Percentiles rank a stretch among this genome's conserved stretches.
phyloP scores from a whole-genome alignment of 35 echinoderm and acorn worm genomes.

The Eucidaris tribuloides region DNA sequence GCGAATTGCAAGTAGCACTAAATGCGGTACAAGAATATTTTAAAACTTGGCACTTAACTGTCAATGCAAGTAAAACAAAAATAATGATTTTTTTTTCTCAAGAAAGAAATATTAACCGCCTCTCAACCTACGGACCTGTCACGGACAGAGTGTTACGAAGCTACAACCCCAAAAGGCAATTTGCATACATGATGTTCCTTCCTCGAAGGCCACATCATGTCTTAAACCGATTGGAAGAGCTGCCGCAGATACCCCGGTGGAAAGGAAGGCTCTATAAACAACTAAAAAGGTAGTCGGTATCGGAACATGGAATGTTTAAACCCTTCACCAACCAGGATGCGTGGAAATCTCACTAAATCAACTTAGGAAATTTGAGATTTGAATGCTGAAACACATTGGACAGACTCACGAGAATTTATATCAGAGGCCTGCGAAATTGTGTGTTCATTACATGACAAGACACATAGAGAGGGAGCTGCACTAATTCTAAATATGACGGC shows the following conservation, averaged over 20 bases:
- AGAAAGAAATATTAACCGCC: no score
- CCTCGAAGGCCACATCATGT: neutral
- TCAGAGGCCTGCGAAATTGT: slow-evolving; percentile 21
- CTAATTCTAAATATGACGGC: slow-evolving; percentile 28
- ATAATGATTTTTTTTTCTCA: no score
- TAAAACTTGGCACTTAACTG: no score
- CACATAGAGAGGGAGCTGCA: slow-evolving; percentile 28
- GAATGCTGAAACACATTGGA: slow-evolving; percentile 46
- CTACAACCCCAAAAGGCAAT: neutral
- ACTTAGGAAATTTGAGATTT: slow-evolving; percentile 27
- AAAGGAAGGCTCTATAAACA: neutral
- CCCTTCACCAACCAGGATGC: neutral
- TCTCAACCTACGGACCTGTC: neutral
- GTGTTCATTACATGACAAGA: slow-evolving; percentile 26
- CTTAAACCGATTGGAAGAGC: neutral
- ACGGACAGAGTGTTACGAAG: neutral
- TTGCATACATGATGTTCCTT: neutral
- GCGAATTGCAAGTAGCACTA: no score
- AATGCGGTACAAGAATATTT: no score
- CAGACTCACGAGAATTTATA: slow-evolving; percentile 28
- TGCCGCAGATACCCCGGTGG: neutral
- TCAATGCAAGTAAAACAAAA: no score
- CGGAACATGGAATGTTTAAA: neutral
- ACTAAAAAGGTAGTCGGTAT: neutral
- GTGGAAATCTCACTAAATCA: neutral